Conservation (phyloP, 2,888 invertebrate species). For the Tetrapedia diversipes region DNA sequence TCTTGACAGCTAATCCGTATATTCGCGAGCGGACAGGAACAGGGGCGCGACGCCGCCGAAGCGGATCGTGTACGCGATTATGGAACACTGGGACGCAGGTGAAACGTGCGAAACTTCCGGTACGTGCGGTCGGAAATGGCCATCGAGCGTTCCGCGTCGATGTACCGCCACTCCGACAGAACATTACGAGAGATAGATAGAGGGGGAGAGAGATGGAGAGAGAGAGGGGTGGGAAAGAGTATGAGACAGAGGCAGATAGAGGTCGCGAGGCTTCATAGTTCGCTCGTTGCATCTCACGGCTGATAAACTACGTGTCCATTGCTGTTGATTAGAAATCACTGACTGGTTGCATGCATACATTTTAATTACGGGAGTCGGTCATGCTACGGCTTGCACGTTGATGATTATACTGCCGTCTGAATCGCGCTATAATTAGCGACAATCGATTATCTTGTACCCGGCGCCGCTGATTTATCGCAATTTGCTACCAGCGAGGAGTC, state of each 20-base stretch:
- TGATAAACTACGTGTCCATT: slow-evolving; percentile 49
- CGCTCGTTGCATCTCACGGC: slow-evolving; percentile 44
- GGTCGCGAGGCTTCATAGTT: slow-evolving; percentile 4
- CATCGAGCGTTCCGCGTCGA: slow-evolving; percentile 53
- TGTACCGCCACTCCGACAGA: slow-evolving; percentile 30
- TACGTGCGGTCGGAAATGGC: slow-evolving; percentile 60
- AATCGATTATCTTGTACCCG: slow-evolving; percentile 12
- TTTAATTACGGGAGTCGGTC: slow-evolving; percentile 35
- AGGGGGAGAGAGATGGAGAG: too few species aligned
- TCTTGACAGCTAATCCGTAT: slow-evolving; percentile 48
- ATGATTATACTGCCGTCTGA: slow-evolving; percentile 10
- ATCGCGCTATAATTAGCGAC: background rate
- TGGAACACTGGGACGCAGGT: slow-evolving; percentile 45
- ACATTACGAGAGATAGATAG: slow-evolving; percentile 35
- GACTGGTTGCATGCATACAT: slow-evolving; percentile 7
- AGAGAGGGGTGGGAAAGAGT: too few species aligned
- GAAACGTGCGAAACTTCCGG: slow-evolving; percentile 63
- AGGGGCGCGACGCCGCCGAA: background rate
- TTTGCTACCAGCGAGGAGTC: too few species aligned
- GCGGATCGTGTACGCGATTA: slow-evolving; percentile 57
- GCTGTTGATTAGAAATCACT: slow-evolving; percentile 44
- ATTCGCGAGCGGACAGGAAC: slow-evolving; percentile 25
- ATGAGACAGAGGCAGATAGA: background rate
- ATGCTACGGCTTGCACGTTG: background rate
- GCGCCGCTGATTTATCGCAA: too few species aligned